Evolutionary conservation across 2,113 vertebrate genomes (phyloP), one percentile per base, ranked within the genome.

Genomic region (Brienomyrus longianalis): DNA sequence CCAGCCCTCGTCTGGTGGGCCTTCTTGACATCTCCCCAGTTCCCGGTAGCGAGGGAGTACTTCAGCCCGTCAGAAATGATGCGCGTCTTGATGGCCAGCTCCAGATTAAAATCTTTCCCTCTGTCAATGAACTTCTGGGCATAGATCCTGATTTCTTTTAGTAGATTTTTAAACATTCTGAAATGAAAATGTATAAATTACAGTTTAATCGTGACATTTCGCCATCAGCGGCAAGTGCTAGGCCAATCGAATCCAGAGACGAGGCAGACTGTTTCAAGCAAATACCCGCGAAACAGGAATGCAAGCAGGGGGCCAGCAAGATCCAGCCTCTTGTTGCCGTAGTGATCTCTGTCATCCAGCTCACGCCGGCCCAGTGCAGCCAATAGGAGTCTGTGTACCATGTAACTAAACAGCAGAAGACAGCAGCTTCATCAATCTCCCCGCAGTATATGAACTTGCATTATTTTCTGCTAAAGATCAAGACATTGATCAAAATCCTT

Each of bases 21-120:
- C 94, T 99, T 99, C 94, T 99, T 99, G 88, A 99, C 98, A 59
- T 99, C 98, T 1, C 98, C 98, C 98, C 98, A 99, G 95, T 99
- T 99, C 43, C 98, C 98, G 2, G 98, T 99, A 87, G 98, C 98
- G 91, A 99, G 93, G 0, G 98, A 99, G 62, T 99, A 99, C 91
- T 99, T 99, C 86, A 99, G 95, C 13, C 98, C 98, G 0, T 99
- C 98, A 0, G 98, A 99, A 96, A 99, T 99, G 92, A 99, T 99
- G 56, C 98, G 95, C 2, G 98, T 99, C 94, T 99, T 99, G 92
- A 99, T 99, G 90, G 98, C 98, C 89, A 99, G 93, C 92, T 99
- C 98, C 95, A 99, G 95, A 90, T 99, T 99, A 93, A 99, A 99
- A 94, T 99, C 98, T 77, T 99, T 99, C 85, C 98, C 98, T 92